Base-by-base conservation (phyloP, 2,888 invertebrate species). In the Kryphioiulus occultus region DNA sequence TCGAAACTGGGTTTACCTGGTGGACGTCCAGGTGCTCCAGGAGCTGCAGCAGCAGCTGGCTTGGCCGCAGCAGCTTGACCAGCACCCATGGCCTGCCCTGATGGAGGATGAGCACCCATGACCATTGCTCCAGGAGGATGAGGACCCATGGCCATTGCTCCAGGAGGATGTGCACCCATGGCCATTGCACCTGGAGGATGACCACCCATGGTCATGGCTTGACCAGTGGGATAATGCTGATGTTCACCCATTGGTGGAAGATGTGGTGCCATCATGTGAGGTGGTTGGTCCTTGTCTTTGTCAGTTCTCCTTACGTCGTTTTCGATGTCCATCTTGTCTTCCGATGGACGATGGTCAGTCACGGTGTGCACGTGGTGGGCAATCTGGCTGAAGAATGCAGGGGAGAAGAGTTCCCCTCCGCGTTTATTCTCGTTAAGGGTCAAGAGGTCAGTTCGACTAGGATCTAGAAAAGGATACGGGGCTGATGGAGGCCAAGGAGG, bases 1-100 rank as follows among this genome's bases (percentile, higher is more conserved):
- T 30, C 19, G 84, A 84, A 84, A 32, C 59, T 59, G 17, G 59
- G 59, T 59, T 59, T 84, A 84, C 32, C n/a, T 17, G 84, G 84
- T 3, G 84, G 19, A 68, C 68, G 3, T n/a, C 68, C 26, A 10
- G n/a, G n/a, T n/a, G n/a, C n/a, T n/a, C n/a, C n/a, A n/a, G n/a
- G n/a, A 17, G 83, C 26, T 30, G 53, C 53, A 17, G 53, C 53
- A 15, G 17, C 53, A 12, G 53, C 53, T 53, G 53, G 53, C 53
- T 53, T 15, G 53, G 19, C 83, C 26, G n/a, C n/a, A n/a, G 26
- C 26, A 9, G 35, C 39, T 39, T 39, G 39, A 35, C 32, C 84
- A 39, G 84, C 84, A 39, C 84, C 84, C 17, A 39, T 39, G 9
- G 39, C 39, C 39, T 39, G 39, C 9, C 83, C 83, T 15, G 84